These are phyloP conservation scores for Drosophila lacertosa DNA, from an alignment of 1,140 invertebrate genomes.

Conservation along the genomic window DNA sequence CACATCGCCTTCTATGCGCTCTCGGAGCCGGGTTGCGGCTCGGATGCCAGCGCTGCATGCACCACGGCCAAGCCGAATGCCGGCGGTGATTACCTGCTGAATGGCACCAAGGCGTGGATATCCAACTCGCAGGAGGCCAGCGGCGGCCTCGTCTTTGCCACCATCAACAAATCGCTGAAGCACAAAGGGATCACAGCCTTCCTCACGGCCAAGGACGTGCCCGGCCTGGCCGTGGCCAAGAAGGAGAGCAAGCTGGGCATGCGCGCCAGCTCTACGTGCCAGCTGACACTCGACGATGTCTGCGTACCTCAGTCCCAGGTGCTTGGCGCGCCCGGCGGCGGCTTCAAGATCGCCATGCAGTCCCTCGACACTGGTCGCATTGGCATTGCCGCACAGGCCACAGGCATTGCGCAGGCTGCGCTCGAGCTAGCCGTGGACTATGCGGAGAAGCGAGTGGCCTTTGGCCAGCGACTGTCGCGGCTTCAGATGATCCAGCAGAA, in stretches of 20 bases:
- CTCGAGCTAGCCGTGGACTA: constrained; percentile 97
- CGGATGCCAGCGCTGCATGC: constrained; percentile 97
- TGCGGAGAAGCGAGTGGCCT: constrained; percentile 93
- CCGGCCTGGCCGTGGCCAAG: constrained; percentile 92
- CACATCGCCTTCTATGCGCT: constrained; percentile 91
- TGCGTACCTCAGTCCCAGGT: constrained; percentile 91
- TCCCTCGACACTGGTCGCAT: constrained; percentile 94
- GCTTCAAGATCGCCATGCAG: constrained; percentile 99
- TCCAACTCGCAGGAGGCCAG: constrained; percentile 96
- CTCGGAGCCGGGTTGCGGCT: constrained; percentile 92
- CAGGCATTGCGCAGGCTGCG: constrained; percentile 96
- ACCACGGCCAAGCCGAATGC: constrained; percentile 90
- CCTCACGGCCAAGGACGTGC: constrained; percentile 91
- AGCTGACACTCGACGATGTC: constrained; percentile 96
- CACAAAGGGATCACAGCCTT: constrained; percentile 96
- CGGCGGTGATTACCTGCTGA: constrained; percentile 88
- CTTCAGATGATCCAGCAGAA: constrained; percentile 95
- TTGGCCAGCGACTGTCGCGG: constrained; percentile 93
- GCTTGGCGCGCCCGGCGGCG: constrained; percentile 90
- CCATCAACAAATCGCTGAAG: constrained; percentile 94
- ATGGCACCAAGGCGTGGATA: constrained; percentile 98
- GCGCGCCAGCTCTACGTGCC: constrained; percentile 95
- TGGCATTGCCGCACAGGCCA: constrained; percentile 94
- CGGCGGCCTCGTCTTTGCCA: constrained; percentile 94
- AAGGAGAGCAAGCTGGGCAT: constrained; percentile 98